phyloP scores from a whole-genome alignment of 2,888 invertebrate genomes.

The Nephrotoma flavescens region DNA sequence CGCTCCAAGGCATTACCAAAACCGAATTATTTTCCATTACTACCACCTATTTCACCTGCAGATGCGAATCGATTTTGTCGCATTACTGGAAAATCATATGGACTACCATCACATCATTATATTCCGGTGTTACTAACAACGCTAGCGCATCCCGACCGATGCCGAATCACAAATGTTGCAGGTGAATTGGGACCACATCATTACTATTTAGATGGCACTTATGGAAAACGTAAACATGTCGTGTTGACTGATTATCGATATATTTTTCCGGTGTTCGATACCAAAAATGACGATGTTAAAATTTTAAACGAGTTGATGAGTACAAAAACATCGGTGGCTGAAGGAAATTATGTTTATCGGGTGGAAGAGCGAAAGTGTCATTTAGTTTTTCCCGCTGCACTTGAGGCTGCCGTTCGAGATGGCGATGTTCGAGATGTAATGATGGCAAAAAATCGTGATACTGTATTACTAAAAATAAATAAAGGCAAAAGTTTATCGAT shows the following conservation, averaged over 20 bases:
- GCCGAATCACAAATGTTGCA: constrained; percentile 49
- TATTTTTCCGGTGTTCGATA: constrained; percentile 56
- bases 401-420: constrained; percentile 61
- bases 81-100: constrained; percentile 63
- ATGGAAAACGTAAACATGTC: constrained; percentile 52
- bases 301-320: constrained; percentile 44
- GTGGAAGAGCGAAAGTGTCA: constrained; percentile 59
- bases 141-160: constrained; percentile 29
- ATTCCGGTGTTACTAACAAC: constrained; percentile 54
- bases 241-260: constrained; percentile 55
- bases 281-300: constrained; percentile 49
- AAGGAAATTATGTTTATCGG: constrained; percentile 53
- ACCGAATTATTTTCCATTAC: constrained; percentile 66
- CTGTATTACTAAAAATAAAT: constrained; percentile 54
- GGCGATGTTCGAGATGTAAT: constrained; percentile 64
- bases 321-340: constrained; percentile 40
- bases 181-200: constrained; percentile 46
- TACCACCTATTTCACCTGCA: constrained; percentile 69
- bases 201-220: constrained; percentile 41
- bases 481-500: constrained; percentile 62
- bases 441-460: constrained; percentile 61
- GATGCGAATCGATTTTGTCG: constrained; percentile 66
- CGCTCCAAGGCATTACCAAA: constrained; percentile 64
- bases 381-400: constrained; percentile 54
- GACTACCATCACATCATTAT: constrained; percentile 60